Base-by-base conservation (phyloP, 2,797 vertebrate genomes). In the Furcifer pardalis region DNA sequence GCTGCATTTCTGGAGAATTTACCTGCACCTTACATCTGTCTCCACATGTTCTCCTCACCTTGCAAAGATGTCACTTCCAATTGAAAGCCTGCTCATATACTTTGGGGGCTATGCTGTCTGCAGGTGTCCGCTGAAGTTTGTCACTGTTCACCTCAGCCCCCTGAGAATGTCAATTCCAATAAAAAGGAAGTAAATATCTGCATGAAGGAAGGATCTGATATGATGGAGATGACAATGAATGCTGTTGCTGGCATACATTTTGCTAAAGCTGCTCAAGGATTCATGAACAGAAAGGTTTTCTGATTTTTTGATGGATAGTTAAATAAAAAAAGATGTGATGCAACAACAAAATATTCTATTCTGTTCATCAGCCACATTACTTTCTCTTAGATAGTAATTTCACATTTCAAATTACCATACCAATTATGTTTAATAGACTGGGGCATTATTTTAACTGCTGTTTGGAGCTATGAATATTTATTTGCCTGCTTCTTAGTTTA, bases 71-170 rank as follows among this genome's bases (percentile, higher is more conserved):
- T 87, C 86, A 77, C 59, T 65, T 77, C 66, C 42, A 84, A 71
- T 84, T 77, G 73, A 37, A 30, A 69, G 44, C 37, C 7, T n/a
- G 5, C 42, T 56, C 59, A 30, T 30, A 72, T 77, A 72, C 15
- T 66, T 65, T 44, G 17, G 59, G 23, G 44, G 73, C 37, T 77
- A 52, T 23, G 30, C n/a, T 81, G 82, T 77, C 73, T 77, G 52
- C 78, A 84, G 73, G 78, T 87, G 44, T 72, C 73, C 46, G 73
- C 83, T 81, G 32, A 35, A 77, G 78, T 87, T 84, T 84, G 86
- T 77, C 73, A 73, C 30, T 2, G 3, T 72, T 81, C 66, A 77
- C 46, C 44, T 84, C 79, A 72, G n/a, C 68, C 86, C 46, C 65
- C 66, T 84, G 66, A 63, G 56, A 87, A 84, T 77, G 78, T 81